Evolutionary conservation across 1,140 invertebrate genomes (phyloP).

Genomic region (Drosophila chauvacae): DNA sequence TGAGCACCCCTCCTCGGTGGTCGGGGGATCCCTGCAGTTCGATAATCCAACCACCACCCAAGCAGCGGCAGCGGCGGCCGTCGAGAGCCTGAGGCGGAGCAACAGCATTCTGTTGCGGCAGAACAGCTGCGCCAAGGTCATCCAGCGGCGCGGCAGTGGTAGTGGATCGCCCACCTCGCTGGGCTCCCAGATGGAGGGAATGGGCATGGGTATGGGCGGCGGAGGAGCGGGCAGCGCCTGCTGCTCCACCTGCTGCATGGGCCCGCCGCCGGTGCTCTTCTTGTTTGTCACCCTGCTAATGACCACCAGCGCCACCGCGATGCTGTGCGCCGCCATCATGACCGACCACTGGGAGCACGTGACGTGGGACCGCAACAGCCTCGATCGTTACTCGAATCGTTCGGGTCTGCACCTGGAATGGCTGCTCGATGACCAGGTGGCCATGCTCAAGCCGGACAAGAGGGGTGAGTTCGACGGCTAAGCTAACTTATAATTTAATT

Average conservation of each 20-base stretch:
- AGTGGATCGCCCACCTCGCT: slow-evolving; percentile 75
- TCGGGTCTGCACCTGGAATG: slow-evolving; percentile 86
- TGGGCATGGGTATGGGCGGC: slow-evolving; percentile 66
- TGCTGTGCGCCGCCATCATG: slow-evolving; percentile 92
- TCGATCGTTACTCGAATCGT: slow-evolving; percentile 86
- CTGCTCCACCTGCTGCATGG: slow-evolving; percentile 78
- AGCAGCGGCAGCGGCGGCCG: slow-evolving; percentile 76
- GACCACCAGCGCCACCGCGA: slow-evolving; percentile 89
- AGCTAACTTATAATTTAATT: not conserved
- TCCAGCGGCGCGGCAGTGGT: slow-evolving; percentile 67
- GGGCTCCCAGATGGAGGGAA: slow-evolving; percentile 77
- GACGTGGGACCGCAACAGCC: slow-evolving; percentile 88
- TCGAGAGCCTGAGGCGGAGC: slow-evolving; percentile 75
- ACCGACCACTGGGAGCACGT: slow-evolving; percentile 94
- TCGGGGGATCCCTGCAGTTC: slow-evolving; percentile 79
- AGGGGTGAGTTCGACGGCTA: slow-evolving; percentile 60
- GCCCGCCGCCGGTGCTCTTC: slow-evolving; percentile 80
- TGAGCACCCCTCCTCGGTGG: slow-evolving; percentile 81
- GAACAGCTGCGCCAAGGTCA: slow-evolving; percentile 80
- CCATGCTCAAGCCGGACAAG: slow-evolving; percentile 83
- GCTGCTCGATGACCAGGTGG: slow-evolving; percentile 88
- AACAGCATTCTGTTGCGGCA: slow-evolving; percentile 79
- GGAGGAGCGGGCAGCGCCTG: slow-evolving; percentile 62
- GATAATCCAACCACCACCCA: slow-evolving; percentile 69
- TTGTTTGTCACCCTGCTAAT: slow-evolving; percentile 84